Conservation (phyloP, 2,888 invertebrate species). For the Theretra japonica region DNA sequence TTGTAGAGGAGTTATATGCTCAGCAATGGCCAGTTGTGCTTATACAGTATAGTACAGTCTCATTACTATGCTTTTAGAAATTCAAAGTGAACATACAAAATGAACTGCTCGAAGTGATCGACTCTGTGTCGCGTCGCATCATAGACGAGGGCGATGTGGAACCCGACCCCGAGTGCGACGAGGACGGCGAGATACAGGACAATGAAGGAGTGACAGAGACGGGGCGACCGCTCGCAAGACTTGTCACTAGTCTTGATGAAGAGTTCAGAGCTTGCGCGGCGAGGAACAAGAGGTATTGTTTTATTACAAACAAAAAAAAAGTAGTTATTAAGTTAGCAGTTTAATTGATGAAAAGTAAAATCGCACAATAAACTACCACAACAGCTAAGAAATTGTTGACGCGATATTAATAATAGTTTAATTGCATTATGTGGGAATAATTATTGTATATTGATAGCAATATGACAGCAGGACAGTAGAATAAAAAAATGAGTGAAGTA, state of each 20-base stretch:
- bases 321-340: too few species aligned
- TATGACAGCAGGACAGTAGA: neutral
- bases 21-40: too few species aligned
- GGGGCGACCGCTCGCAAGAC: conserved; percentile 67
- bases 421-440: too few species aligned
- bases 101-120: conserved; percentile 91
- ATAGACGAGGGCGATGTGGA: conserved; percentile 83
- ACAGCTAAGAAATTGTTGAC: too few species aligned
- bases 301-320: too few species aligned
- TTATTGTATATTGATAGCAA: too few species aligned
- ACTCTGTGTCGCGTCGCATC: conserved; percentile 91
- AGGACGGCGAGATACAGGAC: conserved; percentile 60
- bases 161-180: conserved; percentile 61
- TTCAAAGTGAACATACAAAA: conserved; percentile 93
- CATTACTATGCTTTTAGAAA: conserved; percentile 80
- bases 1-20: too few species aligned
- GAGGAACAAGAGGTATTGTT: conserved; percentile 69
- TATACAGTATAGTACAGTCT: neutral
- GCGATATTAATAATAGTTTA: too few species aligned
- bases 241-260: conserved; percentile 66
- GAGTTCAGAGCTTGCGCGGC: conserved; percentile 71
- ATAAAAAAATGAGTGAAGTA: neutral
- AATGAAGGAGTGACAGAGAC: conserved; percentile 63
- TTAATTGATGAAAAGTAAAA: too few species aligned
- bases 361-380: too few species aligned